These are phyloP conservation scores for Micromesistius poutassou DNA, from an alignment of 2,797 vertebrate species.

Conservation along the genomic window DNA sequence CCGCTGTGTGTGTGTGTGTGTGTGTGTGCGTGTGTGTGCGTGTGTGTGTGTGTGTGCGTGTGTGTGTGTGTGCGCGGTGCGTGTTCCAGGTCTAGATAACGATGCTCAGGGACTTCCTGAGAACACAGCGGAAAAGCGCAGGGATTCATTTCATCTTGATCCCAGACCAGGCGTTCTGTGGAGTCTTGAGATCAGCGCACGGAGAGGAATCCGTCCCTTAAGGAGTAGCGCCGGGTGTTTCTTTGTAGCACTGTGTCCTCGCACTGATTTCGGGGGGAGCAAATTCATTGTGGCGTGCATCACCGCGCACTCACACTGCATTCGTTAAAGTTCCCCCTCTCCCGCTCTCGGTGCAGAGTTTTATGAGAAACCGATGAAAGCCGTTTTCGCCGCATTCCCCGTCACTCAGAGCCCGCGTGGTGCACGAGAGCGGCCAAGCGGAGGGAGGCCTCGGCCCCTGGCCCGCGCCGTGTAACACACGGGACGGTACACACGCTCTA, in stretches of 20 bases:
- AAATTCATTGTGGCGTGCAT: conserved; percentile 44
- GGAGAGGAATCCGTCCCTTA: conserved; percentile 28
- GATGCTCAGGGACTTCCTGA: conserved; percentile 20
- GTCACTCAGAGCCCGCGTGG: background rate
- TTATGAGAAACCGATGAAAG: conserved; percentile 64
- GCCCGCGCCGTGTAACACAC: conserved; percentile 43
- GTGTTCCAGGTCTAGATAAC: conserved; percentile 20
- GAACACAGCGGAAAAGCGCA: conserved; percentile 26
- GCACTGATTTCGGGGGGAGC: conserved; percentile 44
- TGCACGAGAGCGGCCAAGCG: conserved; percentile 51
- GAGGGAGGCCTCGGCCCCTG: conserved; percentile 56
- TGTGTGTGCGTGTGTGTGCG: background rate
- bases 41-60: background rate
- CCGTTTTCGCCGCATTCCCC: background rate
- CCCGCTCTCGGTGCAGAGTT: conserved; percentile 49
- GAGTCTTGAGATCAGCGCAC: conserved; percentile 32
- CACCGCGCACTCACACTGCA: conserved; percentile 47
- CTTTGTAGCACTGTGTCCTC: conserved; percentile 35
- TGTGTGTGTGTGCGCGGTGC: no score
- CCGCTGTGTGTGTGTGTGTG: background rate
- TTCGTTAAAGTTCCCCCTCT: conserved; percentile 53
- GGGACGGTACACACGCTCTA: conserved; percentile 54
- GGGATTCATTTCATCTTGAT: conserved; percentile 30
- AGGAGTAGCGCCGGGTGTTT: conserved; percentile 16
- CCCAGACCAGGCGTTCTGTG: conserved; percentile 26